phyloP scores from a whole-genome alignment of 2,797 vertebrate genomes.

The Morus bassanus region DNA sequence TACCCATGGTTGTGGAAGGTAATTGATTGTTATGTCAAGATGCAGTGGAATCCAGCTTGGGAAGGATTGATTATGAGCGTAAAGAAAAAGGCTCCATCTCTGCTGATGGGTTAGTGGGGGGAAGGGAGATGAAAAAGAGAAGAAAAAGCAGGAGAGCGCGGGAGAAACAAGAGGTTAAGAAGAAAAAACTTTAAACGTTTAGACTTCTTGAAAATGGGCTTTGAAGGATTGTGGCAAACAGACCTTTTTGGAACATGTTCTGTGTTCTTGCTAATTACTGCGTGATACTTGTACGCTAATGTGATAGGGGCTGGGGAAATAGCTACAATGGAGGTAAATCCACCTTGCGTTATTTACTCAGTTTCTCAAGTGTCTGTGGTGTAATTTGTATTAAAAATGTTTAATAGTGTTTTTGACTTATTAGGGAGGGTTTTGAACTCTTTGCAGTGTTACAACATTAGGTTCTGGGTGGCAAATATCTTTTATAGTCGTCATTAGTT shows the following conservation, averaged over 20 bases:
- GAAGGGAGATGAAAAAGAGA: conserved; percentile 15
- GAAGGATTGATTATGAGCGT: conserved; percentile 57
- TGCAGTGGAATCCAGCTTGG: conserved; percentile 39
- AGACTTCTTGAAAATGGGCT: not conserved
- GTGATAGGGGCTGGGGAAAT: not conserved
- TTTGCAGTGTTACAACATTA: not conserved
- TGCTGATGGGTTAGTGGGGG: not conserved
- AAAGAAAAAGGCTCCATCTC: conserved; percentile 49
- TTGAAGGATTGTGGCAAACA: not conserved
- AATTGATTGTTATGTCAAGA: conserved; percentile 65
- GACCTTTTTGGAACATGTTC: not conserved
- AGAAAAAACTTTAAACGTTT: not conserved
- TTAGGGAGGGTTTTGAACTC: not conserved
- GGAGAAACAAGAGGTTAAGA: not conserved
- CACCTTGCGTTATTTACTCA: not conserved
- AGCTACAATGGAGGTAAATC: not conserved
- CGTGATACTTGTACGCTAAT: not conserved
- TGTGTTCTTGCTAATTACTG: not conserved
- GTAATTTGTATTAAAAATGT: not conserved
- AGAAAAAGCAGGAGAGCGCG: not conserved
- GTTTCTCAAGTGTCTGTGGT: not conserved
- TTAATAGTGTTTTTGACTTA: not conserved
- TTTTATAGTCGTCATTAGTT: not conserved
- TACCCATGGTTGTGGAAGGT: conserved; percentile 21
- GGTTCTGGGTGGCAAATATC: not conserved